Base-by-base conservation (phyloP, 1,140 invertebrate genomes). In the Tetramorium parvispinum region DNA sequence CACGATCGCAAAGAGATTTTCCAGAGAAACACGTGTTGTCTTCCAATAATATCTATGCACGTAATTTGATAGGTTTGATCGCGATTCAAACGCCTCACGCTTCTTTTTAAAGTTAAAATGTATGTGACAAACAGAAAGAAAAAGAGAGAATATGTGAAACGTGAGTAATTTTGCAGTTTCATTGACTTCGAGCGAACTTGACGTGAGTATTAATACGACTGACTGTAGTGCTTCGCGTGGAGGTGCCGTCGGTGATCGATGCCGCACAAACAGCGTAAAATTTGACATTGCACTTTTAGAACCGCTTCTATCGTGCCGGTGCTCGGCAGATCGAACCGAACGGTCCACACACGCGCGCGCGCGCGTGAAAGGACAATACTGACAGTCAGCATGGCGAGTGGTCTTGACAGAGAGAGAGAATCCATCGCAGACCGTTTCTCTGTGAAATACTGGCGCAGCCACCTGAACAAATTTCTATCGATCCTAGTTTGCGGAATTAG, bases 241-340 rank as follows among this genome's bases (percentile, higher is more conserved):
- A 59, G 37, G 53, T 59, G 24, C 79, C 79, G 68, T 83, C 79
- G 68, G 27, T 61, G 40, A 83, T 83, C 66, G 40, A 83, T 40
- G 24, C 51, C 21, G 68, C 43, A 59, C 53, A 40, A 57, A 40
- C 21, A 10, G 66, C 24, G 24, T 24, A 16, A 43, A 75, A 73
- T 83, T 83, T 75, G 68, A 83, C 68, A 75, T 27, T 40, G 49
- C 40, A 55, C 79, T 83, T 83, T 59, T 18, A 43, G 68, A 27
- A 73, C 40, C 43, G 71, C 40, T 83, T 32, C 78, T 66, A 40
- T 82, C 70, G 53, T 82, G 18, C 66, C 37, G 65, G 18, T 24
- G 24, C 66, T 46, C 24, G 66, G 11, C 51, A 40, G 21, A 55
- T 55, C 37, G 27, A 49, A 43, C 68, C 68, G 68, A 81, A 75